Percentiles rank a stretch among this genome's conserved stretches.
These are phyloP conservation scores for Psittacula echo DNA, from an alignment of 2,797 vertebrate species.

Conservation along the genomic window DNA sequence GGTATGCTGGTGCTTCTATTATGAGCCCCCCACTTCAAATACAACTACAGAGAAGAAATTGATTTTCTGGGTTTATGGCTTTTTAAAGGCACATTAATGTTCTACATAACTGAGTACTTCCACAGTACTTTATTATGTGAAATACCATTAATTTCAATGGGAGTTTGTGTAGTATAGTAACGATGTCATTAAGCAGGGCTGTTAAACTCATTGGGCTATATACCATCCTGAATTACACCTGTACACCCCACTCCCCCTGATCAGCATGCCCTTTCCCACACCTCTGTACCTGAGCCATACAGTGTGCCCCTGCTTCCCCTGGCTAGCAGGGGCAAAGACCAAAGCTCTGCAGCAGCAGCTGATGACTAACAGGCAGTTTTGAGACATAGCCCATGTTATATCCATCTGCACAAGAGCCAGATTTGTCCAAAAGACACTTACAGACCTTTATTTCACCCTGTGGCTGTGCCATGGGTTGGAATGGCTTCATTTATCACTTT, in stretches of 20 bases:
- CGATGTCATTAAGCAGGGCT: slow-evolving; percentile 44
- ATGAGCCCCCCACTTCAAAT: slow-evolving; percentile 12
- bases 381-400: neutral
- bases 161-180: slow-evolving; percentile 61
- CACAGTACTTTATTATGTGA: slow-evolving; percentile 64
- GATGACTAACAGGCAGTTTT: slow-evolving; percentile 5
- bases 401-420: neutral
- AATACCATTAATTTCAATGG: slow-evolving; percentile 65
- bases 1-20: neutral
- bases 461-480: neutral
- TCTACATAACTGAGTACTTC: slow-evolving; percentile 42
- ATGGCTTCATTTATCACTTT: neutral
- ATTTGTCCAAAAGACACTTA: neutral
- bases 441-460: neutral
- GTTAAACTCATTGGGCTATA: slow-evolving; percentile 50
- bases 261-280: neutral
- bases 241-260: neutral
- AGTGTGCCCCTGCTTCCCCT: neutral
- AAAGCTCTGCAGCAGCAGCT: slow-evolving; percentile 13
- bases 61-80: slow-evolving; percentile 45
- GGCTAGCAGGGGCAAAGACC: neutral
- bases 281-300: neutral
- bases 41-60: slow-evolving; percentile 17
- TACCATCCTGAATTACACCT: slow-evolving; percentile 47
- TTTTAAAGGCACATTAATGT: slow-evolving; percentile 55